Conservation (phyloP, 2,888 invertebrate species). For the Eilema sororculum region DNA sequence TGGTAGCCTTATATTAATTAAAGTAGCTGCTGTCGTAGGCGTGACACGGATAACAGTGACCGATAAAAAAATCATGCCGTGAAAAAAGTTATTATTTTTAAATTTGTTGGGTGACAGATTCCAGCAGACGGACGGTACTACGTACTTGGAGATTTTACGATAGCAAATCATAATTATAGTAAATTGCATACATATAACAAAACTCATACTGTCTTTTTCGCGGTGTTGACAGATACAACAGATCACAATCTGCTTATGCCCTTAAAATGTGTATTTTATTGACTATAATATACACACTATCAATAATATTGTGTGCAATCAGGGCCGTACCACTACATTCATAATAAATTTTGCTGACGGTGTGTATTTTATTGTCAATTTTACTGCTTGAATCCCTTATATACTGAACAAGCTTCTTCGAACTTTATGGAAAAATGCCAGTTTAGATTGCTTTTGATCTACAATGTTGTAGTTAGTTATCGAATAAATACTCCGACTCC, state of each 20-base stretch:
- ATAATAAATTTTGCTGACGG: no score
- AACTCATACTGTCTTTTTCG: no score
- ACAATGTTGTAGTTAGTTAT: background rate
- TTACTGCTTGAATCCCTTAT: no score
- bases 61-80: background rate
- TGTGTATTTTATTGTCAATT: no score
- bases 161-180: background rate
- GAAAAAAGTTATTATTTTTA: background rate
- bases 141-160: background rate
- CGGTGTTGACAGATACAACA: no score
- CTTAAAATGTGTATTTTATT: no score
- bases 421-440: background rate
- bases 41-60: background rate
- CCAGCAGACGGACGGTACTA: background rate
- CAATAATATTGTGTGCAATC: no score
- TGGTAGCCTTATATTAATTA: slow-evolving; percentile 4
- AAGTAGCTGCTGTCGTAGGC: background rate
- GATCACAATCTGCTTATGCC: no score
- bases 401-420: background rate
- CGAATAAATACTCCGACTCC: background rate
- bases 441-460: background rate
- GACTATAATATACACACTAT: no score
- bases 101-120: background rate
- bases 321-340: no score
- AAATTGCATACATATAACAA: no score